Evolutionary conservation across 1,140 invertebrate genomes (phyloP).

Genomic region (Mesaphorura yosii): DNA sequence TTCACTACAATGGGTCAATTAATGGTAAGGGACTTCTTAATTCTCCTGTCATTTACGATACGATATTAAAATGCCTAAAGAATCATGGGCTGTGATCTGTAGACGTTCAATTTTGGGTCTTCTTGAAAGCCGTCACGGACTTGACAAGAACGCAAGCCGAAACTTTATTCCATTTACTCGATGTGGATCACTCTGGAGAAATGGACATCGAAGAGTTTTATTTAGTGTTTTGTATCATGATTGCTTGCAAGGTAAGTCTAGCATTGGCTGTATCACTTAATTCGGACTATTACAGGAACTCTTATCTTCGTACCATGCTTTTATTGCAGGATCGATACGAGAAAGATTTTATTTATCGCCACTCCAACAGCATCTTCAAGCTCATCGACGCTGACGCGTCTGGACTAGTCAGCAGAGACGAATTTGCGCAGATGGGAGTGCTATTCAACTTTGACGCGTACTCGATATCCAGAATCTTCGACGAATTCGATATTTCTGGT

Average conservation of each 20-base stretch:
- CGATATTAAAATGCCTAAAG: too few relatives aligned
- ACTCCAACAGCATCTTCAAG: constrained; percentile 34
- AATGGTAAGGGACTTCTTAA: constrained; percentile 17
- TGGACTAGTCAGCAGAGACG: constrained; percentile 31
- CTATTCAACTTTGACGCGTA: constrained; percentile 33
- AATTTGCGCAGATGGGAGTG: constrained; percentile 34
- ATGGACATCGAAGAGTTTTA: constrained; percentile 32
- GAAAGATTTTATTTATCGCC: constrained; percentile 35
- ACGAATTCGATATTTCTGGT: constrained; percentile 35
- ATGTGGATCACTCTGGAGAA: constrained; percentile 30
- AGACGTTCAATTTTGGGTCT: constrained; percentile 21
- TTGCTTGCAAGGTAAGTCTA: constrained; percentile 24
- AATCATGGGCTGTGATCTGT: too few relatives aligned
- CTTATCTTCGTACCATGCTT: background rate
- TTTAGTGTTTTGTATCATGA: constrained; percentile 24
- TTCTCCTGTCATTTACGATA: background rate
- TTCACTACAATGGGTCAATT: constrained; percentile 14
- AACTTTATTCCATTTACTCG: constrained; percentile 21
- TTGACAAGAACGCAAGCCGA: constrained; percentile 13
- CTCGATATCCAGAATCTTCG: constrained; percentile 33
- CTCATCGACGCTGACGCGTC: constrained; percentile 34
- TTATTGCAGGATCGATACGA: constrained; percentile 32
- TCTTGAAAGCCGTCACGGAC: constrained; percentile 19
- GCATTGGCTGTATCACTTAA: background rate
- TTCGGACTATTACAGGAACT: background rate